Base-by-base conservation (phyloP, 2,888 invertebrate genomes). In the Scaptomyza parva region DNA sequence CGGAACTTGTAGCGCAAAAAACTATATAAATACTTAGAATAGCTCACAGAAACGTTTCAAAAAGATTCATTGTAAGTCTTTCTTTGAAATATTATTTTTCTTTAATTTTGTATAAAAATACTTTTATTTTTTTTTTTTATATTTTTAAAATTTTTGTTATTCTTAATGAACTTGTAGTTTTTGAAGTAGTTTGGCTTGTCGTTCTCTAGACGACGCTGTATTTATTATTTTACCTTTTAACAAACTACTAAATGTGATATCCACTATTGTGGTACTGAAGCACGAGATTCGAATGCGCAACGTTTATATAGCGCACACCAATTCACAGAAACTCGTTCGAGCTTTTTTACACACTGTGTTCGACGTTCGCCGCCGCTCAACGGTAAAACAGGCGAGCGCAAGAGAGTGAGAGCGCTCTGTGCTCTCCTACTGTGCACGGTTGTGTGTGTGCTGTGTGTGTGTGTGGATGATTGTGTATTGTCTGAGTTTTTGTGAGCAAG, bases 191-290 rank as follows among this genome's bases (percentile, higher is more conserved):
- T 73, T 70, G 60, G 76, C 43, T 51, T 45, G 30, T 68, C 48
- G 59, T 43, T 47, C 54, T 62, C 63, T 63, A 44, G 54, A 41
- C 53, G 51, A 41, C 53, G 51, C 41, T 59, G 26, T n/a, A 28
- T 28, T 82, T 48, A 48, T 59, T 11, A 51, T 60, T 44, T 80
- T 86, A 86, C 84, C 86, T 86, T 80, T 81, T 64, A 84, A 78
- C 84, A 83, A 86, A 86, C 86, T 85, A 78, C 82, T 85, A 76
- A 84, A 76, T 86, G 70, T 84, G 73, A 88, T 91, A 90, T 91
- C 91, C 89, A 90, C 89, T 85, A 83, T 76, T 76, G 81, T 88
- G 88, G 82, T 84, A 91, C 91, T 91, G 89, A 91, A 90, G 88
- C 89, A 85, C 82, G 90, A 89, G 88, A 90, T 88, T 83, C 86